These are phyloP conservation scores for Rosalia funebris DNA, from an alignment of 2,888 invertebrate genomes.

Conservation along the genomic window DNA sequence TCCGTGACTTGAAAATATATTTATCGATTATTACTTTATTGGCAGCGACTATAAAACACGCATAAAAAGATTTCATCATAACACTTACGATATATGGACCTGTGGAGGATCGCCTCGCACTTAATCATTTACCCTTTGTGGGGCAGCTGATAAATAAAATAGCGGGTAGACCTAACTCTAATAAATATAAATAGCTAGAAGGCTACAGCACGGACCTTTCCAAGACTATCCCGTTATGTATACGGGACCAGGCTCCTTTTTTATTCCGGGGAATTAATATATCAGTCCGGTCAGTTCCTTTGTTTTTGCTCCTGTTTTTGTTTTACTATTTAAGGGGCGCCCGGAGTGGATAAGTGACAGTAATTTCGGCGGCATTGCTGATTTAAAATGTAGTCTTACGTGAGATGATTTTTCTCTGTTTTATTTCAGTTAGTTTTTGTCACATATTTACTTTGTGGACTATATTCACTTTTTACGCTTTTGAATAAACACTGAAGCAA, in stretches of 20 bases:
- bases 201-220: neutral
- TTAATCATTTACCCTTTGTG: conserved; percentile 13
- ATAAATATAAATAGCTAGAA: conserved; percentile 20
- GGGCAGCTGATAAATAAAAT: conserved; percentile 16
- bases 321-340: neutral
- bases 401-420: too few relatives aligned
- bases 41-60: conserved; percentile 43
- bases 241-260: neutral
- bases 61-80: conserved; percentile 37
- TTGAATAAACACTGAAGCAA: too few relatives aligned
- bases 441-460: too few relatives aligned
- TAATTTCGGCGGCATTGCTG: too few relatives aligned
- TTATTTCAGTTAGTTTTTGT: too few relatives aligned
- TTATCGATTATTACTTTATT: conserved; percentile 56
- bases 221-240: neutral
- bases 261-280: neutral
- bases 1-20: conserved; percentile 54
- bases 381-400: too few relatives aligned
- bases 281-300: neutral
- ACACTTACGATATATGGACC: neutral
- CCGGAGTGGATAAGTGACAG: neutral
- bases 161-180: conserved; percentile 3
- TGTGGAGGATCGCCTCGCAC: neutral
- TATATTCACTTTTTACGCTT: too few relatives aligned
- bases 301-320: neutral